Evolutionary conservation across 1,140 invertebrate species (phyloP).

Genomic region (Ctenoplectra terminalis): DNA sequence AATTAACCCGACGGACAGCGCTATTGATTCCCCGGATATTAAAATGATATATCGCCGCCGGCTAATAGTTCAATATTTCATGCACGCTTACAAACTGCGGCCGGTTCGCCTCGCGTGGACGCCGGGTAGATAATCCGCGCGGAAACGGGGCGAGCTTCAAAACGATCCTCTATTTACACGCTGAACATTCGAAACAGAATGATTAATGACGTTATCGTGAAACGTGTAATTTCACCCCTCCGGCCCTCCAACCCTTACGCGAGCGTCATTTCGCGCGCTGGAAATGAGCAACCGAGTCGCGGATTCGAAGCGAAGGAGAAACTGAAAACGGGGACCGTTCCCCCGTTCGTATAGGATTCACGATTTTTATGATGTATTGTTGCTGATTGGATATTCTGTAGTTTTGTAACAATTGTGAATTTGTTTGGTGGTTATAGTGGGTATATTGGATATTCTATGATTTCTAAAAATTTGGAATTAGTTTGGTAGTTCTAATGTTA

Average conservation of each 20-base stretch:
- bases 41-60: slow-evolving; percentile 11
- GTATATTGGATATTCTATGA: too few relatives aligned
- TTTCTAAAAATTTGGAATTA: too few relatives aligned
- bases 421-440: too few relatives aligned
- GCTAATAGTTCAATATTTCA: slow-evolving; percentile 36
- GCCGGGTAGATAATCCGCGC: slow-evolving; percentile 39
- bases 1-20: slow-evolving; percentile 3
- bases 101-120: slow-evolving; percentile 10
- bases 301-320: background rate
- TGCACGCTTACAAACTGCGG: slow-evolving; percentile 24
- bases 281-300: background rate
- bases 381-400: too few relatives aligned
- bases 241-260: too few relatives aligned
- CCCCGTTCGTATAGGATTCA: too few relatives aligned
- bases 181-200: slow-evolving; percentile 45
- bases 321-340: background rate
- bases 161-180: slow-evolving; percentile 50
- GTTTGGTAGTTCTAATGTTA: too few relatives aligned
- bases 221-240: slow-evolving; percentile 24
- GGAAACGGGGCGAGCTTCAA: slow-evolving; percentile 24
- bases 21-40: slow-evolving; percentile 22
- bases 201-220: slow-evolving; percentile 48
- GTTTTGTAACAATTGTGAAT: too few relatives aligned
- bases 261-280: background rate
- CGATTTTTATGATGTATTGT: too few relatives aligned